Conservation (phyloP, 30 jellyfish, hydroid and myxozoan species). For the Rhopilema esculentum region DNA sequence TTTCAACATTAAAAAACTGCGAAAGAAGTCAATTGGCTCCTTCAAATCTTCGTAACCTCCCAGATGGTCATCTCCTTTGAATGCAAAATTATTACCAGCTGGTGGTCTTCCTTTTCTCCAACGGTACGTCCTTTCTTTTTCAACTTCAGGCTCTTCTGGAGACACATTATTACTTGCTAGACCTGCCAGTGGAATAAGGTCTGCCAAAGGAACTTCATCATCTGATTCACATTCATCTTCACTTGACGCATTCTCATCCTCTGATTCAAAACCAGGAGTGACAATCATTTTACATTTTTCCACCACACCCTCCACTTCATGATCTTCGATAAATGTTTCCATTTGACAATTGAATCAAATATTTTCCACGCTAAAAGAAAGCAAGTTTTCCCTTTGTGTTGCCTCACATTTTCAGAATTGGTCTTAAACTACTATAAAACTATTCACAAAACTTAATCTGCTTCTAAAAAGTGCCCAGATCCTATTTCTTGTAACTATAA, state of each 20-base stretch:
- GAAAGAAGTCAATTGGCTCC: slow-evolving; percentile 52
- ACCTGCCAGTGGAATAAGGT: slow-evolving; percentile 42
- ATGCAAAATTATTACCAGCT: neutral
- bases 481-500: slow-evolving; percentile 17
- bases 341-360: slow-evolving; percentile 6
- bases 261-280: slow-evolving; percentile 63
- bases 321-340: slow-evolving; percentile 52
- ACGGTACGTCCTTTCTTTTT: slow-evolving; percentile 9
- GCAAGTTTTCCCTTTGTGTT: slow-evolving; percentile 15
- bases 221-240: slow-evolving; percentile 49
- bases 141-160: slow-evolving; percentile 34
- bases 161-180: slow-evolving; percentile 2
- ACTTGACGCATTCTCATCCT: slow-evolving; percentile 54
- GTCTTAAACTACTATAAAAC: slow-evolving; percentile 23
- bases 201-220: slow-evolving; percentile 61
- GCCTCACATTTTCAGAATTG: slow-evolving; percentile 21
- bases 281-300: slow-evolving; percentile 38
- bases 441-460: neutral
- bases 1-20: slow-evolving; percentile 15
- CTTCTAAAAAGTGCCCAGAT: neutral
- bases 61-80: slow-evolving; percentile 41
- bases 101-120: slow-evolving; percentile 45
- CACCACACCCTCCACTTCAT: slow-evolving; percentile 63
- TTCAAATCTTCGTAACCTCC: slow-evolving; percentile 30
- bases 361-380: neutral